Percentiles rank a stretch among this genome's conserved stretches.
Conservation (phyloP, 2,797 vertebrate genomes). For the Cyclura pinguis region DNA sequence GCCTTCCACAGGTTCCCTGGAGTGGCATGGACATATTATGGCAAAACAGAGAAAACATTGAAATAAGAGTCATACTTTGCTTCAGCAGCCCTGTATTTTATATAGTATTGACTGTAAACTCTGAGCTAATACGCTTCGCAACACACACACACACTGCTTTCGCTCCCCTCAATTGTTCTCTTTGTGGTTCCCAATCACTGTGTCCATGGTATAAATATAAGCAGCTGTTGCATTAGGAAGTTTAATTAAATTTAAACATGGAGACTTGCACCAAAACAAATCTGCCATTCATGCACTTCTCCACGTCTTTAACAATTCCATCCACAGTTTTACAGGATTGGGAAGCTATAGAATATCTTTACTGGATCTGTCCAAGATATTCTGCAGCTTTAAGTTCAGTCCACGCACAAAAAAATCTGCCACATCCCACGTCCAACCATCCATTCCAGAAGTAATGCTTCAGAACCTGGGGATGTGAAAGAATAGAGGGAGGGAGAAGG, state of each 20-base stretch:
- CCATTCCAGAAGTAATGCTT: not conserved
- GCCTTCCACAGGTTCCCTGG: too few relatives aligned
- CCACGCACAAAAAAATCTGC: not conserved
- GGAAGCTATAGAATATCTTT: too few relatives aligned
- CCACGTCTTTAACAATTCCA: too few relatives aligned
- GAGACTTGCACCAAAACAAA: not conserved
- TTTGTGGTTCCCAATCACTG: not conserved
- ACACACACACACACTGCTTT: too few relatives aligned
- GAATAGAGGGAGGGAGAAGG: not conserved
- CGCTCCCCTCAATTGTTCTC: not conserved
- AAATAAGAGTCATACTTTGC: not conserved
- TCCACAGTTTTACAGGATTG: too few relatives aligned
- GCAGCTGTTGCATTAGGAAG: too few relatives aligned
- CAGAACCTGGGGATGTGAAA: not conserved
- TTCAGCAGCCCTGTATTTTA: not conserved
- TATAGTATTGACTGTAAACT: too few relatives aligned
- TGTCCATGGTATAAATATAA: too few relatives aligned
- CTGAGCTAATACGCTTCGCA: not conserved
- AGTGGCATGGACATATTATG: too few relatives aligned
- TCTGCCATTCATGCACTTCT: not conserved
- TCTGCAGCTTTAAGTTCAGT: not conserved
- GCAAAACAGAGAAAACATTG: too few relatives aligned
- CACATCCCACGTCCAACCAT: not conserved
- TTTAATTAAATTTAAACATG: not conserved
- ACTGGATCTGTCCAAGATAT: not conserved